Percentiles rank a stretch among this genome's conserved stretches.
phyloP scores from a whole-genome alignment of 2,113 vertebrate genomes.

The Hystrix cristata region DNA sequence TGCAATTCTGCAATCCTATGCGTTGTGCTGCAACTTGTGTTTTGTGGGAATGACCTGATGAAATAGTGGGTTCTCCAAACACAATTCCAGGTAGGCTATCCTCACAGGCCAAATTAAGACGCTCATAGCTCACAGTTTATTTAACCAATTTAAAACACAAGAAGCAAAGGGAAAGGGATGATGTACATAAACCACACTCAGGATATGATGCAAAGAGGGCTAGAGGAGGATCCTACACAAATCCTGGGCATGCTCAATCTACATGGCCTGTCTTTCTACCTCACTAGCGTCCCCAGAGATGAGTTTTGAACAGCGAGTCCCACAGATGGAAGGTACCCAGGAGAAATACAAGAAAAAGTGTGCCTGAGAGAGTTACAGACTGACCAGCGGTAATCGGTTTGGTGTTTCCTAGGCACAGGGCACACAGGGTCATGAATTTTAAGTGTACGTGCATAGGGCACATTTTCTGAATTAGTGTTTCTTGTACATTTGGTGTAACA shows the following conservation, averaged over 20 bases:
- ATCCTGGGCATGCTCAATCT: neutral
- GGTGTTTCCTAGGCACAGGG: neutral
- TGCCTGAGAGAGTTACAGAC: too few relatives aligned
- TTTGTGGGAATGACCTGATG: neutral
- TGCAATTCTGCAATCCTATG: neutral
- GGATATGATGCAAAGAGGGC: neutral
- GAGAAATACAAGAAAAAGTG: neutral
- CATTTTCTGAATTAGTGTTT: neutral
- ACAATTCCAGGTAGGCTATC: neutral
- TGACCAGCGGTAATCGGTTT: neutral
- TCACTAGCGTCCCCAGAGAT: neutral
- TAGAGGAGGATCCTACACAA: neutral
- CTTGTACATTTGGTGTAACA: neutral
- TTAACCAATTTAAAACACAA: neutral
- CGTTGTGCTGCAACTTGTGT: neutral
- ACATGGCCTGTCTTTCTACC: neutral
- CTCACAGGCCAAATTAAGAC: neutral
- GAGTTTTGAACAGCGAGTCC: neutral
- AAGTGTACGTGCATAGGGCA: neutral
- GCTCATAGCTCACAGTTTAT: neutral
- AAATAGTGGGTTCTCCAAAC: neutral
- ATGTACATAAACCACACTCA: neutral
- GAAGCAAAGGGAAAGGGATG: neutral
- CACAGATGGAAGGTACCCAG: neutral
- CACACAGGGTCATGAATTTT: neutral